Conservation (phyloP, 2,888 invertebrate genomes). For the Ophioninae sp. region DNA sequence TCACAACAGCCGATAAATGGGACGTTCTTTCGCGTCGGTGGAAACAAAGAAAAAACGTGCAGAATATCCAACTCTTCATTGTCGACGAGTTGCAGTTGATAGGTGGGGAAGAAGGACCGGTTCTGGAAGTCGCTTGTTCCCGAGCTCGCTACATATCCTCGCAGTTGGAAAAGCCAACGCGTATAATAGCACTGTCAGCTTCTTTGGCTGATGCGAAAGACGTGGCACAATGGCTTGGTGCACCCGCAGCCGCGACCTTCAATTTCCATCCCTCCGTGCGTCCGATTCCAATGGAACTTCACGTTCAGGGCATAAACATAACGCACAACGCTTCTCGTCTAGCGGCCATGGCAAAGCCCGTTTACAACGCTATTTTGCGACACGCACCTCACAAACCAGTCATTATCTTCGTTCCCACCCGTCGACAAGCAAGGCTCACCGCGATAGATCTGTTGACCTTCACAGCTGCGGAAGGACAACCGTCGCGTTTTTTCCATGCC, state of each 20-base stretch:
- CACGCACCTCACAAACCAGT: slow-evolving; percentile 93
- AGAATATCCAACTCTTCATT: slow-evolving; percentile 97
- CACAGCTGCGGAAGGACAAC: slow-evolving; percentile 93
- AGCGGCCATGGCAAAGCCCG: slow-evolving; percentile 98
- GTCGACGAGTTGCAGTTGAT: slow-evolving; percentile 97
- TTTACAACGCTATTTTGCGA: slow-evolving; percentile 94
- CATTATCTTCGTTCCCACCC: slow-evolving; percentile 94
- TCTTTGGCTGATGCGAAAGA: slow-evolving; percentile 97
- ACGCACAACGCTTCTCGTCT: slow-evolving; percentile 98
- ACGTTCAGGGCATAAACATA: slow-evolving; percentile 97
- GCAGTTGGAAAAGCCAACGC: slow-evolving; percentile 93
- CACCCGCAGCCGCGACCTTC: slow-evolving; percentile 95
- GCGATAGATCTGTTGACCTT: slow-evolving; percentile 98
- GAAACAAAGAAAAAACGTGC: slow-evolving; percentile 99
- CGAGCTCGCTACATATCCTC: slow-evolving; percentile 96
- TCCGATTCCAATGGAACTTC: slow-evolving; percentile 96
- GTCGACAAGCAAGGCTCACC: slow-evolving; percentile 95
- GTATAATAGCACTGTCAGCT: slow-evolving; percentile 96
- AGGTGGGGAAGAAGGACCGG: slow-evolving; percentile 95
- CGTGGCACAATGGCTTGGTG: slow-evolving; percentile 97
- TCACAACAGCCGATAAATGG: slow-evolving; percentile 99
- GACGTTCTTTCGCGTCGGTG: slow-evolving; percentile 98
- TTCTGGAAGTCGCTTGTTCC: slow-evolving; percentile 96
- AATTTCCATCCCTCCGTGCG: slow-evolving; percentile 99
- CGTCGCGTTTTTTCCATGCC: slow-evolving; percentile 94